Evolutionary conservation across 2,113 vertebrate species (phyloP), one percentile per base, ranked within the genome.

Genomic region (Poeciliopsis turrubarensis): DNA sequence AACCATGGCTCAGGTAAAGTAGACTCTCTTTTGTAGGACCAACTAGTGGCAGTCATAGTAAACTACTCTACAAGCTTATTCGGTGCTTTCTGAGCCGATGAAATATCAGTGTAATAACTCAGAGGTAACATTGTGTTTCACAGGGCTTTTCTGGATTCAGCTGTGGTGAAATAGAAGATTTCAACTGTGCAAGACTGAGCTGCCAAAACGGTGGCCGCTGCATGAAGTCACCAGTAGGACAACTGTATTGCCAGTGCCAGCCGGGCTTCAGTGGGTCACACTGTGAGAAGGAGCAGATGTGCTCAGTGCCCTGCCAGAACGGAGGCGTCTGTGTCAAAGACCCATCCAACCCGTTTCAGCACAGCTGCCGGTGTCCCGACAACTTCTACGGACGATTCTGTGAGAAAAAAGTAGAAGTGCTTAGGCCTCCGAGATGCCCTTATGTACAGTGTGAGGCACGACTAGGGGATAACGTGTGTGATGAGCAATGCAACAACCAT

Each of bases 191-290:
- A 14, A 94, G 94, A 61, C 90, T 96, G 47, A 95, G 83, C 47
- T 98, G 97, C 81, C 93, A 93, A 86, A 95, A 95, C 10, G 95
- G 96, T 0, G 97, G 97, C 37, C 87, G 70, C 14, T 99, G 97
- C 72, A 90, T 95, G 72, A 90, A 92, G 80, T 84, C 92, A 0
- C 63, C 84, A 0, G 89, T 78, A 0, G 95, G 95, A 7, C 94
- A 86, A 0, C 93, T 94, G 1, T 92, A 91, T 65, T 98, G 97
- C 89, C 90, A 86, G 79, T 98, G 97, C 78, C 94, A 76, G 34
- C 69, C 60, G 0, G 96, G 95, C 72, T 95, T 95, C 75, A 80
- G 75, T 2, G 96, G 96, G 31, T 75, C 88, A 12, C 94, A 89
- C 65, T 98, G 97, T 2, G 95, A 96, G 68, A 89, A 78, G 13